Base-by-base conservation (phyloP, 92 coral and sea anemone species). In the Zoanthus sociatus region DNA sequence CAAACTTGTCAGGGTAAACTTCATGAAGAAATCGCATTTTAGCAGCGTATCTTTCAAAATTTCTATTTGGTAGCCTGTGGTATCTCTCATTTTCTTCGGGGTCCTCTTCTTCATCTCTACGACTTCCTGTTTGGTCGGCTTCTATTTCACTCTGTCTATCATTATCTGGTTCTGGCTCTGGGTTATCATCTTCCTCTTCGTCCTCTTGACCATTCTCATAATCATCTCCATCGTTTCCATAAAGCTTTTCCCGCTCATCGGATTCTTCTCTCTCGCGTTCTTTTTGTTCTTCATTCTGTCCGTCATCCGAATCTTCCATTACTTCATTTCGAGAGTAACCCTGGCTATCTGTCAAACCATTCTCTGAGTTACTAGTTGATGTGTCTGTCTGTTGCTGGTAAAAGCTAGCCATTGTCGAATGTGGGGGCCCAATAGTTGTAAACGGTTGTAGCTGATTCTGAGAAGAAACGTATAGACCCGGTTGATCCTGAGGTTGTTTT, bases 281-380 rank as follows among this genome's bases (percentile, higher is more conserved):
- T 47, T 66, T 81, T 31, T 79, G 84, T 33, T 92, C 91, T 46
- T 81, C 88, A 16, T 86, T 78, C 55, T 86, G 85, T 54, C 82
- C 60, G 37, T 71, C 89, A 37, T 55, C 77, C 7, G 71, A 54
- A 45, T 86, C 78, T 45, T 91, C 91, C 54, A 91, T 54, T 5
- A 93, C 98, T 50, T 91, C 94, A 87, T 95, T 95, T 17, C 98
- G 86, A 37, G 87, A 64, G 63, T 89, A 91, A 4, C 92, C 96
- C n/a, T 84, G 94, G 37, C 89, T 94, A 85, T 93, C 93, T 3
- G 77, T 86, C 98, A 96, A 95, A 63, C 81, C 74, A 76, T 75
- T 76, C 9, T 78, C 89, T 46, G 86, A 73, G 18, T 10, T 76
- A 7, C 30, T 47, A 4, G 13, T 21, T 14, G 63, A 46, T 15